Evolutionary conservation across 2,797 vertebrate species (phyloP).

Genomic region (Darevskia nairensis): DNA sequence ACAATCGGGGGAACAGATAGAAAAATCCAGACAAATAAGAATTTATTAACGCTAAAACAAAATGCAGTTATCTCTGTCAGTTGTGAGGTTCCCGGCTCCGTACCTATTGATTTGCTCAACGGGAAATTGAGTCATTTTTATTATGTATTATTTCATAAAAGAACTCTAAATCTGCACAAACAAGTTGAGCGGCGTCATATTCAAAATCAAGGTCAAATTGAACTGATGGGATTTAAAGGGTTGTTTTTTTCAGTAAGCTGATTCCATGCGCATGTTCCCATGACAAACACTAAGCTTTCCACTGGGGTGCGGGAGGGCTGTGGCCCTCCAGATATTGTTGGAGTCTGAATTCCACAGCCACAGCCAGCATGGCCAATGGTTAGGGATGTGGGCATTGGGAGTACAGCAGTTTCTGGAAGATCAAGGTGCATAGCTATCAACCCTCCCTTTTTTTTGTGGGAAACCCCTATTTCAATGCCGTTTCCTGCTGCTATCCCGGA

Average conservation of each 20-base stretch:
- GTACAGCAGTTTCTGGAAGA: not conserved
- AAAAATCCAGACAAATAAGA: slow-evolving; percentile 52
- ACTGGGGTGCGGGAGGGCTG: not conserved
- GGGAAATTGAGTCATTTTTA: slow-evolving; percentile 64
- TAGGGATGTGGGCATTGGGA: not conserved
- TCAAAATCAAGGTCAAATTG: slow-evolving; percentile 58
- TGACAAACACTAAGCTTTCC: slow-evolving; percentile 62
- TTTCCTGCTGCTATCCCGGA: no score
- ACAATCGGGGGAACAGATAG: slow-evolving; percentile 27
- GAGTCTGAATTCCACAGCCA: not conserved
- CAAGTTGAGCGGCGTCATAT: slow-evolving; percentile 63
- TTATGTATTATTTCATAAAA: slow-evolving; percentile 52
- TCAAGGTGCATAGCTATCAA: no score
- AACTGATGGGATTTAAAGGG: slow-evolving; percentile 71
- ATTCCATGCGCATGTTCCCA: slow-evolving; percentile 58
- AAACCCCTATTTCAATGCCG: no score
- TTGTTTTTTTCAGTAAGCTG: slow-evolving; percentile 61
- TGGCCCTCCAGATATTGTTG: not conserved
- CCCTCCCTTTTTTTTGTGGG: no score
- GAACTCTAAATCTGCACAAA: slow-evolving; percentile 63
- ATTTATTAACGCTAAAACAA: slow-evolving; percentile 72
- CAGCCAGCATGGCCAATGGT: not conserved
- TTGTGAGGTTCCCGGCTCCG: slow-evolving; percentile 56
- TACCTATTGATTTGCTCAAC: slow-evolving; percentile 64
- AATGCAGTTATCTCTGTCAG: slow-evolving; percentile 67